These are phyloP conservation scores for Notodonta ziczac DNA, from an alignment of 2,888 invertebrate species.

Conservation along the genomic window DNA sequence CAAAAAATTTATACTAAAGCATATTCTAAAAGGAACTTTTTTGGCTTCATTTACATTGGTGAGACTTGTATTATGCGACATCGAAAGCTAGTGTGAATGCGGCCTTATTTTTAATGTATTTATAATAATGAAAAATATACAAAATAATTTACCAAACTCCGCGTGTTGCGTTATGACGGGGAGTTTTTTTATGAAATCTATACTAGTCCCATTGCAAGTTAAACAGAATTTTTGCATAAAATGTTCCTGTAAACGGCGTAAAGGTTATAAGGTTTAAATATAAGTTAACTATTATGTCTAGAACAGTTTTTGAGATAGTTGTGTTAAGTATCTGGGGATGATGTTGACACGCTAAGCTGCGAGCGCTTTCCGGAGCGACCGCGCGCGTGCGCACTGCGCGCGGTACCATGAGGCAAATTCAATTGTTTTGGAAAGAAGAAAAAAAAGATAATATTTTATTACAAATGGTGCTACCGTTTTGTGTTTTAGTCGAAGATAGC, in stretches of 20 bases:
- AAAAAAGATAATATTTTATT: conserved; percentile 75
- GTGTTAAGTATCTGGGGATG: conserved; percentile 40
- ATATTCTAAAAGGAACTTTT: conserved; percentile 72
- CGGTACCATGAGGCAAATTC: conserved; percentile 44
- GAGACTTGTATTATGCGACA: conserved; percentile 66
- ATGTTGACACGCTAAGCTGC: conserved; percentile 49
- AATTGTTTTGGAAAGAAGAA: conserved; percentile 53
- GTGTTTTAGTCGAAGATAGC: conserved; percentile 75
- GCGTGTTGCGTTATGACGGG: conserved; percentile 61
- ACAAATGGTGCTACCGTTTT: conserved; percentile 83
- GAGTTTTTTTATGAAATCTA: conserved; percentile 62
- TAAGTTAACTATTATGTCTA: conserved; percentile 67
- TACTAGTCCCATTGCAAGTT: conserved; percentile 83
- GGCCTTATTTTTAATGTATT: conserved; percentile 67
- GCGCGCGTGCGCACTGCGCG: conserved; percentile 25
- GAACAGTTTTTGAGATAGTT: conserved; percentile 47
- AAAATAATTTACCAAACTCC: conserved; percentile 61
- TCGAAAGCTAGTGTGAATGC: conserved; percentile 79
- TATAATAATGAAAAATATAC: conserved; percentile 53
- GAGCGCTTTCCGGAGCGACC: conserved; percentile 42
- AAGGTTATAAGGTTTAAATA: conserved; percentile 69
- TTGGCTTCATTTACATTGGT: conserved; percentile 74
- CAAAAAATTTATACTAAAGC: conserved; percentile 39
- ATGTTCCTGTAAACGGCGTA: conserved; percentile 82
- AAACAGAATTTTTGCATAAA: conserved; percentile 76